These are phyloP conservation scores for Myotis findleyi DNA, from an alignment of 2,797 vertebrate species.

Conservation along the genomic window DNA sequence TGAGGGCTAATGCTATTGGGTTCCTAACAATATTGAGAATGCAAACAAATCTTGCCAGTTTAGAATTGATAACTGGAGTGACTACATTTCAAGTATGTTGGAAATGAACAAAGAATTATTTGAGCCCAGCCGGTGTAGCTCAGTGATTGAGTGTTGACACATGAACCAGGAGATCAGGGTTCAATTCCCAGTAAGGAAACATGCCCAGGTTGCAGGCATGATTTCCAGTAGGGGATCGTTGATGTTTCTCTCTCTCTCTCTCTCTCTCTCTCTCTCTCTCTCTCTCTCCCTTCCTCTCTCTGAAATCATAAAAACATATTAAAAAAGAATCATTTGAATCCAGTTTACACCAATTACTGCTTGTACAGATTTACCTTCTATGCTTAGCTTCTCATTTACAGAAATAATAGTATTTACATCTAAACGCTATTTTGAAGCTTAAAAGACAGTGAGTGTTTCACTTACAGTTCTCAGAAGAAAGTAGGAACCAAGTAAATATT, in stretches of 20 bases:
- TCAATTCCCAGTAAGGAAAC: no score
- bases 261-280: no score
- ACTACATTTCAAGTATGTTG: not conserved
- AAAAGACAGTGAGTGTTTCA: constrained; percentile 36
- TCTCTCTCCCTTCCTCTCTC: no score
- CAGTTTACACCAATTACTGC: not conserved
- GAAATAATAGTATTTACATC: not conserved
- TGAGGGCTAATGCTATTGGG: not conserved
- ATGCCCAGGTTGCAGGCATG: no score
- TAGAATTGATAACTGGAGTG: not conserved
- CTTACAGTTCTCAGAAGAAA: constrained; percentile 38
- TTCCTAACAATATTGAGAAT: not conserved
- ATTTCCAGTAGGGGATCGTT: no score
- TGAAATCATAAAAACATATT: no score
- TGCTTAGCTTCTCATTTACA: not conserved
- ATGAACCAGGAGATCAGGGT: no score
- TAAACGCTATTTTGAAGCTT: not conserved
- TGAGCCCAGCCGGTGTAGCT: no score
- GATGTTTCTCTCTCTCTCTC: no score
- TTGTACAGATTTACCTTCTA: not conserved
- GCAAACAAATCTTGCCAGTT: not conserved
- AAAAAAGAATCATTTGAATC: not conserved
- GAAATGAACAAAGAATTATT: not conserved
- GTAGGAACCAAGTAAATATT: constrained; percentile 37
- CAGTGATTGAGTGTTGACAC: no score